Base-by-base conservation (phyloP, 1,140 invertebrate species). In the Temnothorax curvispinosus region DNA sequence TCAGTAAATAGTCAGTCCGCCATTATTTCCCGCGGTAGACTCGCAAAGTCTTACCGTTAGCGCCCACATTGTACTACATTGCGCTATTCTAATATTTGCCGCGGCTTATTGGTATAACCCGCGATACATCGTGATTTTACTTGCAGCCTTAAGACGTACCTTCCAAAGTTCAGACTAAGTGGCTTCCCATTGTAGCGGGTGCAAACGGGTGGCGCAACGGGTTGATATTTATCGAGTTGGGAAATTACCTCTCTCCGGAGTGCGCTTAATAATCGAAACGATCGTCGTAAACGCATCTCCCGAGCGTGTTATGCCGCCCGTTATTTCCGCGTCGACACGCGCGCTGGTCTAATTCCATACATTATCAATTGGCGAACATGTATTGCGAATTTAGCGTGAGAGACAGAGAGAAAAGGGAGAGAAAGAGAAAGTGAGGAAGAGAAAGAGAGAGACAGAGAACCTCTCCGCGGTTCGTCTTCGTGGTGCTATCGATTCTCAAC, bases 31-130 rank as follows among this genome's bases (percentile, higher is more conserved):
- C 13, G n/a, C 77, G n/a, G 64, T 47, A 44, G 77, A 56, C 58
- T 69, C 9, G 77, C 35, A 27, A 41, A 47, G 41, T 21, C 4
- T 38, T 9, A 44, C 27, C 15, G 15, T 15, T 13, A 18, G n/a
- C 18, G 21, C n/a, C 52, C 78, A 3, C 69, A 74, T 60, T 74
- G 54, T 41, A 41, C 35, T 21, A 71, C 47, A 41, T 47, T 38
- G 18, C 54, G 7, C 18, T 84, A 84, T 75, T 41, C 80, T 38
- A 84, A 84, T 84, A 84, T 84, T 84, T 84, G 80, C 69, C 56
- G 27, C 54, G 54, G 80, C 69, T 84, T 84, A 84, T 75, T 84
- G 69, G 69, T 54, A 44, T 27, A 75, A 84, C 18, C 27, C 41
- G 69, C 80, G 54, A 35, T 60, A 54, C 54, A 35, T 74, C 52